Conservation (phyloP, 2,797 vertebrate species). For the Loris lydekkerianus region DNA sequence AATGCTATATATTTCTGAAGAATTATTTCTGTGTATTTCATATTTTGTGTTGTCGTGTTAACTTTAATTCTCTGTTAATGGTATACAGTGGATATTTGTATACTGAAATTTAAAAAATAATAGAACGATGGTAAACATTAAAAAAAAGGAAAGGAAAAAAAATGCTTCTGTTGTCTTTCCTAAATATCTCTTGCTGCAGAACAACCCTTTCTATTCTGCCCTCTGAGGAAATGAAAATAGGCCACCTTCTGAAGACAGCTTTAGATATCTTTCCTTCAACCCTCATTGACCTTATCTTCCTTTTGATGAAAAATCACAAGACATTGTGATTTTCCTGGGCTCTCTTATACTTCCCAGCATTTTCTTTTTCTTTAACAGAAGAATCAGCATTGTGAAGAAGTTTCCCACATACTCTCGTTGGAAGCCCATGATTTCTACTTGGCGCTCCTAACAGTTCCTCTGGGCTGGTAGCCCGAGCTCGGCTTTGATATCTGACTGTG, state of each 20-base stretch:
- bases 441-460: background rate
- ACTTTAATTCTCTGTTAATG: too few relatives aligned
- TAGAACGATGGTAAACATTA: too few relatives aligned
- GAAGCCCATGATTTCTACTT: background rate
- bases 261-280: background rate
- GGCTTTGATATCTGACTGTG: constrained; percentile 25
- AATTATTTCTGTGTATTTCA: too few relatives aligned
- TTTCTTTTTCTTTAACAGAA: background rate
- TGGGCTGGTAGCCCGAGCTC: background rate
- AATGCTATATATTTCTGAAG: too few relatives aligned
- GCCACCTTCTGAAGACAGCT: constrained; percentile 13
- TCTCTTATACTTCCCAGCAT: background rate
- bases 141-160: background rate
- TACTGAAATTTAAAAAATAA: too few relatives aligned
- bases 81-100: too few relatives aligned
- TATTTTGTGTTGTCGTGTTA: too few relatives aligned
- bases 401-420: constrained; percentile 5
- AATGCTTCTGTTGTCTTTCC: background rate
- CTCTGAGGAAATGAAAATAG: constrained; percentile 25
- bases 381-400: constrained; percentile 15
- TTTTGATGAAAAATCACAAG: background rate
- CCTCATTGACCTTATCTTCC: constrained; percentile 17
- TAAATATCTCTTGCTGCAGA: background rate
- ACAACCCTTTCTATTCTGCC: constrained; percentile 9
- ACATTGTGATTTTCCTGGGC: background rate